Percentiles rank a stretch among this genome's conserved stretches.
Conservation (phyloP, 2,888 invertebrate genomes). For the Nemoura dubitans region DNA sequence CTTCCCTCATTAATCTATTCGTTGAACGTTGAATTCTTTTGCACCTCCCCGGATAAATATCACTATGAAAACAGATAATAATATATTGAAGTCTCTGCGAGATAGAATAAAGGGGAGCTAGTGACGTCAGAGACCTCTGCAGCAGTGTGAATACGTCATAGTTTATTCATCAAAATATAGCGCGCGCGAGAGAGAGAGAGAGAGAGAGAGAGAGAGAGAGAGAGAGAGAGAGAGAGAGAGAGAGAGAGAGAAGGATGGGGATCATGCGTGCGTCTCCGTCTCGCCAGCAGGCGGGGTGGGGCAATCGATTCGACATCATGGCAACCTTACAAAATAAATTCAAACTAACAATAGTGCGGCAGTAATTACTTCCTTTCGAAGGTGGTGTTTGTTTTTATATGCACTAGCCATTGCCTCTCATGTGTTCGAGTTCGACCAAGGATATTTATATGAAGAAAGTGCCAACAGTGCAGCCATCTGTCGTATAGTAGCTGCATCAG, state of each 20-base stretch:
- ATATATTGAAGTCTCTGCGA: not conserved
- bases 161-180: conserved; percentile 36
- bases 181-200: no score
- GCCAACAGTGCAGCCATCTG: not conserved
- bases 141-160: conserved; percentile 37
- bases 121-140: conserved; percentile 15
- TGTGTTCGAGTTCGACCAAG: not conserved
- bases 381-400: not conserved
- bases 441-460: not conserved
- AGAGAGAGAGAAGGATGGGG: conserved; percentile 24
- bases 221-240: no score
- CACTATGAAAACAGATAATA: not conserved
- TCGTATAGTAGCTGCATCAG: not conserved
- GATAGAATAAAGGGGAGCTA: not conserved
- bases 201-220: no score
- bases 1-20: not conserved
- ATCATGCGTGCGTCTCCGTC: conserved; percentile 21
- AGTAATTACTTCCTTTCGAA: not conserved
- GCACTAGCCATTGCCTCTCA: not conserved
- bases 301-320: conserved; percentile 13
- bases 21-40: not conserved
- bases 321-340: conserved; percentile 29
- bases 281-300: not conserved
- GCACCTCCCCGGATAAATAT: not conserved
- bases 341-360: conserved; percentile 1